These are phyloP conservation scores for Gadus chalcogrammus DNA, from an alignment of 2,113 vertebrate genomes.

Conservation along the genomic window DNA sequence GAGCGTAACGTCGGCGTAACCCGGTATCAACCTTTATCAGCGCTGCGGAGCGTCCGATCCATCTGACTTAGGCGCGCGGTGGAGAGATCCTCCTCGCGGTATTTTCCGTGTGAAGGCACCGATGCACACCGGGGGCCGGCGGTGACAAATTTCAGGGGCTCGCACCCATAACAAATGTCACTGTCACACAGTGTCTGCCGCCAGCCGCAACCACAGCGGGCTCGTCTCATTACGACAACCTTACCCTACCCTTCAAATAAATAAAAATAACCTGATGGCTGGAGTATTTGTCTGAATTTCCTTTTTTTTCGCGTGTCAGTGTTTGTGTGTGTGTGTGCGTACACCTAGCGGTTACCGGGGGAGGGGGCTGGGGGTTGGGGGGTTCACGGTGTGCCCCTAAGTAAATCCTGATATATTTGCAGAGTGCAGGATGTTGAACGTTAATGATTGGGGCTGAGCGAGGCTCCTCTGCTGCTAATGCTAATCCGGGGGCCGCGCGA, in stretches of 20 bases:
- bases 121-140: slow-evolving; percentile 56
- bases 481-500: slow-evolving; percentile 90
- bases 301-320: not conserved
- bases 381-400: not conserved
- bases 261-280: not conserved
- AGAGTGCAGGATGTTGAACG: slow-evolving; percentile 55
- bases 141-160: slow-evolving; percentile 66
- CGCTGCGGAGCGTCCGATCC: slow-evolving; percentile 65
- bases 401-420: slow-evolving; percentile 70
- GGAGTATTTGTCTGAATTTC: slow-evolving; percentile 18
- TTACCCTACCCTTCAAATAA: slow-evolving; percentile 34
- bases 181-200: slow-evolving; percentile 51
- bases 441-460: slow-evolving; percentile 72
- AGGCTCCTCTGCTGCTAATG: slow-evolving; percentile 81
- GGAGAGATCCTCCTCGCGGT: slow-evolving; percentile 58
- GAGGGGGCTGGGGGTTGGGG: too few relatives aligned
- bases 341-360: slow-evolving; percentile 12
- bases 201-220: slow-evolving; percentile 10
- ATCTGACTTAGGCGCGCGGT: slow-evolving; percentile 71
- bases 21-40: slow-evolving; percentile 71
- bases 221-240: slow-evolving; percentile 49
- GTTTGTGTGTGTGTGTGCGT: not conserved
- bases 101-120: slow-evolving; percentile 73
- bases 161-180: slow-evolving; percentile 64
- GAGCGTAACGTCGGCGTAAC: slow-evolving; percentile 60